Evolutionary conservation across 2,113 vertebrate genomes (phyloP).

Genomic region (Butorides virescens): DNA sequence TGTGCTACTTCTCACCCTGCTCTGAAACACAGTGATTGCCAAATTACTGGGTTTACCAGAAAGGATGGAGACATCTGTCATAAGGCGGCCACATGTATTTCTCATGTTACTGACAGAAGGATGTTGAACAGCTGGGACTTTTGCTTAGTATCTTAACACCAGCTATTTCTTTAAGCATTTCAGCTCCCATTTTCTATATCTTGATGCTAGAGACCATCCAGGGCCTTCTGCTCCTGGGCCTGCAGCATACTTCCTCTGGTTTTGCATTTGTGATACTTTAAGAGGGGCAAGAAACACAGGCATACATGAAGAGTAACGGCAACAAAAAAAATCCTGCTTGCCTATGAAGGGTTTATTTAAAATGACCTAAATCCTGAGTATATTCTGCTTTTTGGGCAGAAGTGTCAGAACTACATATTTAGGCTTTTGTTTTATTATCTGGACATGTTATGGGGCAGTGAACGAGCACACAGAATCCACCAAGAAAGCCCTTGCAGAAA

Average conservation of each 20-base stretch:
- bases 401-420: not conserved
- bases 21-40: not conserved
- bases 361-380: not conserved
- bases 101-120: not conserved
- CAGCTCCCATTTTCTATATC: not conserved
- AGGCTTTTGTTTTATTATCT: not conserved
- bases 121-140: not conserved
- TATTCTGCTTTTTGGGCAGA: not conserved
- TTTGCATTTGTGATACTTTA: not conserved
- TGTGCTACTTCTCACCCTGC: not conserved
- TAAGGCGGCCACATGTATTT: not conserved
- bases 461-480: not conserved
- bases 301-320: not conserved
- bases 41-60: not conserved
- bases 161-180: not conserved
- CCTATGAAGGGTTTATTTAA: not conserved
- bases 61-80: not conserved
- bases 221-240: not conserved
- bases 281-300: not conserved
- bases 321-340: not conserved
- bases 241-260: not conserved
- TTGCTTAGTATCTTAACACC: not conserved
- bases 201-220: not conserved
- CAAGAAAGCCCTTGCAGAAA: not conserved
- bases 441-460: not conserved